Percentiles rank a stretch among this genome's conserved stretches.
Conservation (phyloP, 2,113 vertebrate genomes). For the Calyptommatus sinebrachiatus region DNA sequence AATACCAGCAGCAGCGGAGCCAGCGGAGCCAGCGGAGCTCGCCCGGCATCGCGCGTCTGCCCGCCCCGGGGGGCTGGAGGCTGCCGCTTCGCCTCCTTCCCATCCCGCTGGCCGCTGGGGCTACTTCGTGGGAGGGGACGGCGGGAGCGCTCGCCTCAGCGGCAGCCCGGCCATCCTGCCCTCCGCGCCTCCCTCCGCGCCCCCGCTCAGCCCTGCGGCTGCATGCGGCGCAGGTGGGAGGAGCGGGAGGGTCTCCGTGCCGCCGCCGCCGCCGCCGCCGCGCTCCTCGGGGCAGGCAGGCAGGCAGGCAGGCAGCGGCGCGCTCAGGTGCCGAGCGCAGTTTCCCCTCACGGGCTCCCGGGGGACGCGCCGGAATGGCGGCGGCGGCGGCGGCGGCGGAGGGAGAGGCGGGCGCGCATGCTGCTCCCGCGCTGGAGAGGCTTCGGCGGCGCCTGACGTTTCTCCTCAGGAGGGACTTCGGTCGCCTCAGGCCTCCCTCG, state of each 20-base stretch:
- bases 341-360: neutral
- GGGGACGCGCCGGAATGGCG: too few relatives aligned
- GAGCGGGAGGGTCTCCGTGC: neutral
- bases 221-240: neutral
- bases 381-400: too few relatives aligned
- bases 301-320: neutral
- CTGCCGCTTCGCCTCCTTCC: neutral
- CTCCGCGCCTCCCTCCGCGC: conserved; percentile 11
- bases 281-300: neutral
- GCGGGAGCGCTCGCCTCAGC: neutral
- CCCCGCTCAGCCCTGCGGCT: conserved; percentile 22
- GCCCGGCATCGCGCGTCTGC: conserved; percentile 57
- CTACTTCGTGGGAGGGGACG: conserved; percentile 5
- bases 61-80: neutral
- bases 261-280: neutral
- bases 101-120: neutral
- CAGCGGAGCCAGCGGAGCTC: conserved; percentile 72
- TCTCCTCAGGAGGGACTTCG: neutral
- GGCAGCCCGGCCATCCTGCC: neutral
- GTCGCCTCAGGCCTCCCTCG: neutral
- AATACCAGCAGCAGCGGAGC: conserved; percentile 71
- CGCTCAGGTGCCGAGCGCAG: neutral
- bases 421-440: too few relatives aligned
- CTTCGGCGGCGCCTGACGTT: too few relatives aligned
- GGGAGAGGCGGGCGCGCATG: too few relatives aligned